phyloP scores from a whole-genome alignment of 2,888 invertebrate species.

The Ctena decussata region DNA sequence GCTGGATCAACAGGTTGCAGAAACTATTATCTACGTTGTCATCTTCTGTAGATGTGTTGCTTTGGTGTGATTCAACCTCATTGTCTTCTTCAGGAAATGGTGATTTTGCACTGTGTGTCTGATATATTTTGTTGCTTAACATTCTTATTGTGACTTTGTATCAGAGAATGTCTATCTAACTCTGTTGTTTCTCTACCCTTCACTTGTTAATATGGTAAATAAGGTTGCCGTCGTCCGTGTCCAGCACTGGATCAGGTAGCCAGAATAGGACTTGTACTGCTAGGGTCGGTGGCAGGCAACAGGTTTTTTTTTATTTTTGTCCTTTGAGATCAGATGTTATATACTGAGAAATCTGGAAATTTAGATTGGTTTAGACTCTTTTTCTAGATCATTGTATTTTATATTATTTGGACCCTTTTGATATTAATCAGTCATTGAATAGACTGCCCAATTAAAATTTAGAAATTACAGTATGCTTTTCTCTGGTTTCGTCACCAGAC shows the following conservation, averaged over 20 bases:
- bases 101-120: background rate
- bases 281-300: conserved; percentile 35
- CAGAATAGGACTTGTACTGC: conserved; percentile 19
- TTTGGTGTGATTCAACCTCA: background rate
- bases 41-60: too few relatives aligned
- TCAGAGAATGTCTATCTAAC: conserved; percentile 17
- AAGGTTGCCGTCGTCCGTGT: conserved; percentile 7
- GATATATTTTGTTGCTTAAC: background rate
- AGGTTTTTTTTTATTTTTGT: too few relatives aligned
- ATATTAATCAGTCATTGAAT: too few relatives aligned
- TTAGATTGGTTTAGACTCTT: too few relatives aligned
- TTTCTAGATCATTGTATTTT: too few relatives aligned
- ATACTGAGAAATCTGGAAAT: too few relatives aligned
- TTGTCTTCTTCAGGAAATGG: background rate
- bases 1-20: background rate
- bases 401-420: too few relatives aligned
- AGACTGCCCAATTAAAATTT: too few relatives aligned
- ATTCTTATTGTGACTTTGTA: background rate
- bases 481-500: too few relatives aligned
- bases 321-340: too few relatives aligned
- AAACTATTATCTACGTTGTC: background rate
- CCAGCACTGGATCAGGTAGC: conserved; percentile 46
- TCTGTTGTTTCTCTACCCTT: conserved; percentile 14
- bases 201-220: background rate
- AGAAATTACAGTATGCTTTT: too few relatives aligned